Evolutionary conservation across 2,888 invertebrate species (phyloP).

Genomic region (Hymenopus coronatus): DNA sequence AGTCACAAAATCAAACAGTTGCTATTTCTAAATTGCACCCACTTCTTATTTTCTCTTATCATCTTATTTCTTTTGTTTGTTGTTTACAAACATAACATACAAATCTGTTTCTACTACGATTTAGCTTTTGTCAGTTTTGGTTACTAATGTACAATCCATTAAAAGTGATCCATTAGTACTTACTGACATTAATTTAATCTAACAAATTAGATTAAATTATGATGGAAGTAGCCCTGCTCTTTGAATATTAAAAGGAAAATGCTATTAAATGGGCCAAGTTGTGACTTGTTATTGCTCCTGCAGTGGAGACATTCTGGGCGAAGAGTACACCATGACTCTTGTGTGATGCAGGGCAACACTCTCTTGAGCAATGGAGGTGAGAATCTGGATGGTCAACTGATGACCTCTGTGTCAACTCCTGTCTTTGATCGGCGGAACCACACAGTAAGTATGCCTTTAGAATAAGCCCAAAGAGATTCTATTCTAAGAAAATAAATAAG

Average conservation of each 20-base stretch:
- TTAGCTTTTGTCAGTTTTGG: too few species aligned
- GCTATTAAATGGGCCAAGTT: neutral
- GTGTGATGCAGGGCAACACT: constrained; percentile 53
- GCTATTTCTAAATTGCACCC: too few species aligned
- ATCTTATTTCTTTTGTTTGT: too few species aligned
- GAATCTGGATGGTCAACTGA: constrained; percentile 70
- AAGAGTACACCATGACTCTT: neutral
- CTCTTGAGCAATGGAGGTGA: constrained; percentile 51
- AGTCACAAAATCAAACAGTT: too few species aligned
- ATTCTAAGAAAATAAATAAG: neutral
- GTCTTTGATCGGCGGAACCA: constrained; percentile 92
- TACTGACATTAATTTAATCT: too few species aligned
- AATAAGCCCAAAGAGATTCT: neutral
- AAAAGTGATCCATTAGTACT: too few species aligned
- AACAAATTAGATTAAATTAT: too few species aligned
- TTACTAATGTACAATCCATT: too few species aligned
- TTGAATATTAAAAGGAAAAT: neutral
- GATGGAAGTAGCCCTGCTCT: neutral
- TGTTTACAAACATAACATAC: too few species aligned
- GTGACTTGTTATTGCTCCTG: neutral
- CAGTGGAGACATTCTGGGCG: neutral
- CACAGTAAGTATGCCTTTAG: constrained; percentile 56
- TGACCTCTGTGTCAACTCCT: constrained; percentile 91
- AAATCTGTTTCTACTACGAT: too few species aligned
- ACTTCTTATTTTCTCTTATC: too few species aligned